A percentile compares a stretch with the other conserved stretches of the same genome.
Conservation (phyloP, 2,797 vertebrate species). For the Cryptoblepharus egeriae region DNA sequence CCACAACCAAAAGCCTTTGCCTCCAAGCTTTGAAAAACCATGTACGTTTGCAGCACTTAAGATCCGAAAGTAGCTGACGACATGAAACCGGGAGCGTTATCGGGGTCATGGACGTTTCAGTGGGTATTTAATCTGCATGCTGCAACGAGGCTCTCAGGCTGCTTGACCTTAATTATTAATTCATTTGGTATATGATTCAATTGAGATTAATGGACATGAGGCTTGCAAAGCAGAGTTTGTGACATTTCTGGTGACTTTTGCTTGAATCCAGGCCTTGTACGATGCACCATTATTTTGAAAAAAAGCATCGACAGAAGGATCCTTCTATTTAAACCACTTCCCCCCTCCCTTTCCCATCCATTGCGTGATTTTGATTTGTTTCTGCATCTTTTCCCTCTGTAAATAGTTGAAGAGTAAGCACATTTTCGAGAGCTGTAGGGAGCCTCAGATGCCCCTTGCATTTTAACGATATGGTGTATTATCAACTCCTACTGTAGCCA, state of each 20-base stretch:
- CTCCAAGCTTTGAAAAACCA: not conserved
- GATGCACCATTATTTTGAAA: conserved; percentile 70
- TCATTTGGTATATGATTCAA: conserved; percentile 68
- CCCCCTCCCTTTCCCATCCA: conserved; percentile 55
- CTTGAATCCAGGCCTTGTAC: conserved; percentile 56
- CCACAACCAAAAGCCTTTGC: conserved; percentile 36
- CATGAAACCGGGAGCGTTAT: conserved; percentile 58
- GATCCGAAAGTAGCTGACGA: conserved; percentile 51
- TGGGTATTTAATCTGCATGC: conserved; percentile 25
- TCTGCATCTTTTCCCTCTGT: conserved; percentile 76
- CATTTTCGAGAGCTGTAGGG: conserved; percentile 83
- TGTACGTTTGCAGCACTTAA: conserved; percentile 40
- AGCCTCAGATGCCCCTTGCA: conserved; percentile 87
- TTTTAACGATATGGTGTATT: conserved; percentile 88
- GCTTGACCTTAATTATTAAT: conserved; percentile 66
- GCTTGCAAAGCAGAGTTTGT: conserved; percentile 22
- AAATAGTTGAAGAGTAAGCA: conserved; percentile 84
- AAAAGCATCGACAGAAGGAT: conserved; percentile 50
- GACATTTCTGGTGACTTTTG: conserved; percentile 53
- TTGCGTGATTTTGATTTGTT: conserved; percentile 79
- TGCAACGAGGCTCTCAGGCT: conserved; percentile 46
- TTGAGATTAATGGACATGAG: conserved; percentile 50
- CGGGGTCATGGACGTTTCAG: conserved; percentile 26
- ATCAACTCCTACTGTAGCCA: conserved; percentile 86
- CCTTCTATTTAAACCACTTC: conserved; percentile 72